Percentiles rank a stretch among this genome's conserved stretches.
phyloP scores from a whole-genome alignment of 1,140 invertebrate species.

The Hormaphis cornu region DNA sequence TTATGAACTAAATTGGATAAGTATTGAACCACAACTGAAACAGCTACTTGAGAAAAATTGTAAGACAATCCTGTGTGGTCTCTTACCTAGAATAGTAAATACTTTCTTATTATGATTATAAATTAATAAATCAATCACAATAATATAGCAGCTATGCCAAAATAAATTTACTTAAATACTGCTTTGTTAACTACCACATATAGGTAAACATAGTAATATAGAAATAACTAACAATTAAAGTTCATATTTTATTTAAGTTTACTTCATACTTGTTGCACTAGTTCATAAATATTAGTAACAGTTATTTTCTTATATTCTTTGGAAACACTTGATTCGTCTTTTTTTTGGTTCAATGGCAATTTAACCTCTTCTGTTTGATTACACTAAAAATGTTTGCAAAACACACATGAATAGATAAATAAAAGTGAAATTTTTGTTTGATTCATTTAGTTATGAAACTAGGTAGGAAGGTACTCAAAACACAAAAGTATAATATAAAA shows the following conservation, averaged over 20 bases:
- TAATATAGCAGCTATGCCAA: no score
- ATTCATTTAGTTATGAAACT: no score
- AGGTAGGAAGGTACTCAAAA: no score
- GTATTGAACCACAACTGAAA: conserved; percentile 60
- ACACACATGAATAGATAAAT: not conserved
- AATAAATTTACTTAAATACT: no score
- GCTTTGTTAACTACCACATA: no score
- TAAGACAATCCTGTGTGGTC: conserved; percentile 76
- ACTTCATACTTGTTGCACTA: conserved; percentile 16
- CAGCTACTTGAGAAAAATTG: conserved; percentile 73
- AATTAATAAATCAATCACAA: no score
- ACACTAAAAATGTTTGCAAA: not conserved
- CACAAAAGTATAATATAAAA: not conserved
- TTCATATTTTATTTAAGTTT: not conserved
- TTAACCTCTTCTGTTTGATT: not conserved
- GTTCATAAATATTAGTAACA: conserved; percentile 15
- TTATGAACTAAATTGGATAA: conserved; percentile 38
- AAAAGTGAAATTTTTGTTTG: not conserved
- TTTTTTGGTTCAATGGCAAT: not conserved
- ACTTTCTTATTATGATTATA: not conserved
- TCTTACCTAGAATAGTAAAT: conserved; percentile 48
- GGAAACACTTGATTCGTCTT: not conserved
- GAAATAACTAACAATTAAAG: no score
- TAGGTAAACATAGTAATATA: no score
- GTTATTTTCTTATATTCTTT: not conserved